Conservation (phyloP, 37 sponge, comb jelly and placozoan genomes). For the Eunapius fragilis region DNA sequence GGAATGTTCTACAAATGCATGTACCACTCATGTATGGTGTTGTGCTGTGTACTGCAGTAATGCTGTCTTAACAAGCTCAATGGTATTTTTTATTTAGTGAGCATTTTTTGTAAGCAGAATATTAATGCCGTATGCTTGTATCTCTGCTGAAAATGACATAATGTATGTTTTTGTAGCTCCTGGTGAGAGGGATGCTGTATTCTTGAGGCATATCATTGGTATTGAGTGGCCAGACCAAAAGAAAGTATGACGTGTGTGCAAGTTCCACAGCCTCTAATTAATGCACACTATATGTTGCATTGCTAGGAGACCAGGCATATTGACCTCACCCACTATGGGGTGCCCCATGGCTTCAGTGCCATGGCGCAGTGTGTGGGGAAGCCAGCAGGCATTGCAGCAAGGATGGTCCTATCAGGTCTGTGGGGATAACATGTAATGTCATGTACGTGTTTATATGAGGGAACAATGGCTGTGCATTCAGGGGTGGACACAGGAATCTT, state of each 20-base stretch:
- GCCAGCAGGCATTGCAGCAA: conserved; percentile 91
- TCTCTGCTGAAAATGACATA: neutral
- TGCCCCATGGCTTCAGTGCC: conserved; percentile 71
- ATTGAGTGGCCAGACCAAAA: conserved; percentile 53
- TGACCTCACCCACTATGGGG: conserved; percentile 69
- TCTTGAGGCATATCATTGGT: conserved; percentile 69
- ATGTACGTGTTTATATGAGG: too few relatives aligned
- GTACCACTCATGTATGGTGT: too few relatives aligned
- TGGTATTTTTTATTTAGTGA: too few relatives aligned
- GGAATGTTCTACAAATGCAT: too few relatives aligned
- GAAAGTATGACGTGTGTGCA: conserved; percentile 20
- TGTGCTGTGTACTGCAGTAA: too few relatives aligned
- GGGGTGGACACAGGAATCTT: too few relatives aligned
- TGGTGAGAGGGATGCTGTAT: conserved; percentile 79
- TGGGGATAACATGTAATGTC: too few relatives aligned
- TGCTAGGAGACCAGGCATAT: conserved; percentile 60
- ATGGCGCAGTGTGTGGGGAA: conserved; percentile 91
- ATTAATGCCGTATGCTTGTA: neutral
- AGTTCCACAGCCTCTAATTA: too few relatives aligned
- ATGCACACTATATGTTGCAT: too few relatives aligned
- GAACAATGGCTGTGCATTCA: too few relatives aligned
- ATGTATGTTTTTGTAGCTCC: conserved; percentile 7
- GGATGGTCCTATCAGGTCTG: conserved; percentile 76
- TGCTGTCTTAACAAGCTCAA: too few relatives aligned
- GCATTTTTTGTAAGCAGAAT: too few relatives aligned